phyloP scores from a whole-genome alignment of 2,888 invertebrate genomes.

The Bugulina stolonifera region DNA sequence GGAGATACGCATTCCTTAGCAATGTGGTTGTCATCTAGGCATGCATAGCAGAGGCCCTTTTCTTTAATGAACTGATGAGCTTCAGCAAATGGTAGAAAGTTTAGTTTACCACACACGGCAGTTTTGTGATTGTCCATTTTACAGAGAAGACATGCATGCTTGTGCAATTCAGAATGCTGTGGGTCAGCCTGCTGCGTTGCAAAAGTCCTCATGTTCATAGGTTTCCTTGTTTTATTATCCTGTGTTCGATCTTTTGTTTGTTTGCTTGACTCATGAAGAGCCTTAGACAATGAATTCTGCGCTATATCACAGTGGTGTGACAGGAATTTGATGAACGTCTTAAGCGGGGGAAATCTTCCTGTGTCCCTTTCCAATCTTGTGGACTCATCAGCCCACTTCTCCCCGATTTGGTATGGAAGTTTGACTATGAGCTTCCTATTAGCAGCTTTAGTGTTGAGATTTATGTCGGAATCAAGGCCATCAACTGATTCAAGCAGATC shows the following conservation, averaged over 20 bases:
- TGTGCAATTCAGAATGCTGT: neutral
- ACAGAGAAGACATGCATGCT: neutral
- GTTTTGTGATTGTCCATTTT: neutral
- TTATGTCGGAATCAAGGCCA: neutral
- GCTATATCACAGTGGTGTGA: constrained; percentile 24
- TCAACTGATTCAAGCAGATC: neutral
- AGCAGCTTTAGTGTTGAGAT: constrained; percentile 13
- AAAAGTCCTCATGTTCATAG: constrained; percentile 1
- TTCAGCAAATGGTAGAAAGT: neutral
- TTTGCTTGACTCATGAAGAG: neutral
- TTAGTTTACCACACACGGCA: neutral
- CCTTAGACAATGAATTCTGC: constrained; percentile 11
- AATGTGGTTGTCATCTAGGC: neutral
- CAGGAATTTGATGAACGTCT: neutral
- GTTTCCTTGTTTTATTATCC: neutral
- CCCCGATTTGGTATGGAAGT: neutral
- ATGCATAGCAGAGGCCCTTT: neutral
- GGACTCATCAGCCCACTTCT: constrained; percentile 10
- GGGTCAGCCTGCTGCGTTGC: neutral
- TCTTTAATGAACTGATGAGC: constrained; percentile 1
- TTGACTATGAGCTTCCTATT: constrained; percentile 7
- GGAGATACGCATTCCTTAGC: neutral
- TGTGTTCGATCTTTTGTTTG: neutral
- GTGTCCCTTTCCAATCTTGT: constrained; percentile 1
- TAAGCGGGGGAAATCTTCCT: neutral